Evolutionary conservation across 2,797 vertebrate species (phyloP), one percentile per base, ranked within the genome.

Genomic region (Gobio occitaniae): DNA sequence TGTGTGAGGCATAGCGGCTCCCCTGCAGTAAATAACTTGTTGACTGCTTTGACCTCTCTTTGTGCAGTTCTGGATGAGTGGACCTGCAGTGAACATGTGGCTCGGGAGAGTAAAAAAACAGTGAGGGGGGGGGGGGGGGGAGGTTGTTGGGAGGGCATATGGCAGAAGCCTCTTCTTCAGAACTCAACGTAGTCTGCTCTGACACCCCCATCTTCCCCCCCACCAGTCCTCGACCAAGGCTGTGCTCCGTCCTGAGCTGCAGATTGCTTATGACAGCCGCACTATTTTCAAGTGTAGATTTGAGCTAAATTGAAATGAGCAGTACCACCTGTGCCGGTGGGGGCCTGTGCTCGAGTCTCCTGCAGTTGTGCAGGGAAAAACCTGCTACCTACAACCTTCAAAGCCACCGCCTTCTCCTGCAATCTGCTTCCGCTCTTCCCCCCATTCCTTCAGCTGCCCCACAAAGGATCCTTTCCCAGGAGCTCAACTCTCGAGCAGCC

Each of bases 261-360:
- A 95, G 93, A 94, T 95, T 95, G 93, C 90, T 90, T 87, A 17
- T 93, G 94, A 95, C 94, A 95, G 94, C 92, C 87, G 74, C 44
- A 75, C 91, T 93, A 92, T 94, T 94, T n/a, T 94, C 93, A 94
- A 94, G 94, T 94, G 87, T 32, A 85, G 87, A 91, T 95, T 93
- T 95, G 95, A 95, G 94, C 90, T 92, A 95, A 95, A 95, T 95
- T 94, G 93, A 92, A 94, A 93, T 90, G 93, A 94, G 94, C 94
- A 93, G 91, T 92, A 93, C 91, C 95, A 95, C 94, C 94, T 95
- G 94, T 95, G 94, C 93, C 91, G 91, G 82, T 61, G 86, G 87
- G 82, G 84, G 79, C 85, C 84, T 56, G 75, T 56, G 56, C 79
- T 85, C 48, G 15, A 78, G 61, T 63, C 61, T 78, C 72, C 66